These are phyloP conservation scores for Notarius lentiginosus DNA, from an alignment of 2,113 vertebrate species.

Conservation along the genomic window DNA sequence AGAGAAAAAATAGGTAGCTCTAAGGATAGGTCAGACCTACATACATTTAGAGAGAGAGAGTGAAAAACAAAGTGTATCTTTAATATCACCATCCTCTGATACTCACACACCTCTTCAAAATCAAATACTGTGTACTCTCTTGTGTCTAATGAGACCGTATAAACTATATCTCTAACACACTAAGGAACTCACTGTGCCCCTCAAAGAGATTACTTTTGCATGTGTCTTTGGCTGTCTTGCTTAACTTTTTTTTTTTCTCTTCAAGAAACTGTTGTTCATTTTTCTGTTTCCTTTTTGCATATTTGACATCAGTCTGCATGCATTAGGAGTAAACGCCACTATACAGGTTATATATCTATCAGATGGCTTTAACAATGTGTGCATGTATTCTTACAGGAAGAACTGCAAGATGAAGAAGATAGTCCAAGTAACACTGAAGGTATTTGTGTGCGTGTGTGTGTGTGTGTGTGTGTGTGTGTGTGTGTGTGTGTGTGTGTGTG, in stretches of 20 bases:
- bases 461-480: constrained; percentile 63
- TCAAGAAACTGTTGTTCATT: constrained; percentile 8
- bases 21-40: constrained; percentile 35
- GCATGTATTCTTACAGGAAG: constrained; percentile 68
- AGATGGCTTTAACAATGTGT: constrained; percentile 57
- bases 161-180: not conserved
- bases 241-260: constrained; percentile 19
- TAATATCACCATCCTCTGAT: constrained; percentile 19
- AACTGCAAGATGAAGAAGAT: constrained; percentile 58
- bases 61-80: constrained; percentile 45
- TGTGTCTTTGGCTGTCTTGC: constrained; percentile 24
- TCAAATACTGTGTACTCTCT: constrained; percentile 51
- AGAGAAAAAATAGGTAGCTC: not conserved
- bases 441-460: constrained; percentile 50
- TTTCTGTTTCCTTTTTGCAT: constrained; percentile 21
- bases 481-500: constrained; percentile 43
- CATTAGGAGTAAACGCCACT: constrained; percentile 55
- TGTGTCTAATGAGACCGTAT: constrained; percentile 41
- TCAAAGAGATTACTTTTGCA: not conserved
- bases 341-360: constrained; percentile 58
- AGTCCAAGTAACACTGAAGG: constrained; percentile 60
- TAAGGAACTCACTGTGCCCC: not conserved
- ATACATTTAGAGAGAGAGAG: constrained; percentile 20
- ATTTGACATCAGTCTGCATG: constrained; percentile 59
- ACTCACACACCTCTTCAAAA: constrained; percentile 34